Evolutionary conservation across 2,113 vertebrate species (phyloP), one percentile per base, ranked within the genome.

Genomic region (Sceloporus tristichus): DNA sequence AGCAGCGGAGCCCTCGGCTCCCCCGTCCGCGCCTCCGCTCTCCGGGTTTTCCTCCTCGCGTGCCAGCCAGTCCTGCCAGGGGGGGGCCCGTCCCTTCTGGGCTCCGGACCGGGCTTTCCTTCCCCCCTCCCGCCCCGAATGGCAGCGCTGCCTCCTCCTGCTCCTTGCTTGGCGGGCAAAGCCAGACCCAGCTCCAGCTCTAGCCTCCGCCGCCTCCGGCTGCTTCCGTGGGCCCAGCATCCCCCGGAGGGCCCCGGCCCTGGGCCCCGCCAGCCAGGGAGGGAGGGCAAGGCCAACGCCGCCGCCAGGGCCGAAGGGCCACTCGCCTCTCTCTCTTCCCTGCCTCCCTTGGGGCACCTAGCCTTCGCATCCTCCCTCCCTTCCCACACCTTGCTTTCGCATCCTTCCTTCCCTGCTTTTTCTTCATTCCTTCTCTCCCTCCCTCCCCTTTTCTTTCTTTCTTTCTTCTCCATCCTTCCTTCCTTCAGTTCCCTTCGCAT

Each of bases 81-180:
- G 34, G 34, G 34, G 34, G 34, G 34, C 34, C 71, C 79, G 73
- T 82, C 86, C 80, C 86, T 82, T 54, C 80, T 68, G 79, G 71
- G 68, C 18, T 77, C 71, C 80, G 80, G 27, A 53, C 86, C 80
- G 80, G 9, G 23, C 53, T 77, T 83, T 77, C 38, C 71, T 73
- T 76, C 82, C 80, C 14, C 76, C 82, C 80, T 10, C 73, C 9
- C n/a, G 6, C 56, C 40, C 59, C 10, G 86, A 82, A 81, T 68
- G 81, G 71, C 81, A 2, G 27, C n/a, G 73, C 73, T 75, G 73
- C 34, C 73, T 13, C 68, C 68, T 59, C 75, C 78, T 65, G 42
- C 77, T 68, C 54, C 79, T 27, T 48, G 79, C 54, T 70, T 5
- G 42, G 86, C n/a, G 79, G 23, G 80, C 86, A 38, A 66, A 76